These are phyloP conservation scores for Cantharis nigra DNA, from an alignment of 2,888 invertebrate species.

Conservation along the genomic window DNA sequence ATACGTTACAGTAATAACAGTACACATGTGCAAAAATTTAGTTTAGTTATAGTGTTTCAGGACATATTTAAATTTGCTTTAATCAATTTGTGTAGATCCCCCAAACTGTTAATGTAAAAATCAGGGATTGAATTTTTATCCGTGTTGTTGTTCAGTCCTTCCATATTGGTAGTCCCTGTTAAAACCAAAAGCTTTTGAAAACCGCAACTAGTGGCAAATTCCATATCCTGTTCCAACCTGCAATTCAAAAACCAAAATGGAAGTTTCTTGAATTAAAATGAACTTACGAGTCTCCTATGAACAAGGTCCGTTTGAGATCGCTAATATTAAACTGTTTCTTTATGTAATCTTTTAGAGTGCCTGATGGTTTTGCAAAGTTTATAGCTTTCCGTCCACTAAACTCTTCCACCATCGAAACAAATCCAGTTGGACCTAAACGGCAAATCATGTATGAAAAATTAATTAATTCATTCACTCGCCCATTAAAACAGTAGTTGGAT, in stretches of 20 bases:
- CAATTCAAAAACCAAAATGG: conserved; percentile 36
- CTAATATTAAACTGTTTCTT: conserved; percentile 62
- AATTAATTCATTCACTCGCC: conserved; percentile 47
- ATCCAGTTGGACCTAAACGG: conserved; percentile 54
- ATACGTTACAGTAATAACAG: no score
- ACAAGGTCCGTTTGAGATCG: conserved; percentile 70
- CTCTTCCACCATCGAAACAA: conserved; percentile 55
- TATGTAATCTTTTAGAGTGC: conserved; percentile 56
- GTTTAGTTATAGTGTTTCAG: neutral
- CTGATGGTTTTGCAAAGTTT: conserved; percentile 59
- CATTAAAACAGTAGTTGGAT: conserved; percentile 48
- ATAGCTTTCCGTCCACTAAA: conserved; percentile 55
- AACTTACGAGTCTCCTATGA: conserved; percentile 82
- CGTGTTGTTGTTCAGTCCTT: conserved; percentile 44
- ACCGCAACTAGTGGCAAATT: conserved; percentile 71
- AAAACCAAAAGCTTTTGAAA: conserved; percentile 76
- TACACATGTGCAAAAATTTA: no score
- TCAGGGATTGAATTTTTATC: conserved; percentile 58
- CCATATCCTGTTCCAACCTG: conserved; percentile 78
- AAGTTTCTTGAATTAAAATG: neutral
- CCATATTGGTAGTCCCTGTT: conserved; percentile 58
- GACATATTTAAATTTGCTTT: neutral
- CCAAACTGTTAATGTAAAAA: conserved; percentile 52
- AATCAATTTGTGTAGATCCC: conserved; percentile 32
- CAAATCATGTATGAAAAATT: neutral